phyloP scores from a whole-genome alignment of 2,888 invertebrate species.

The Poecilobothrus nobilitatus region DNA sequence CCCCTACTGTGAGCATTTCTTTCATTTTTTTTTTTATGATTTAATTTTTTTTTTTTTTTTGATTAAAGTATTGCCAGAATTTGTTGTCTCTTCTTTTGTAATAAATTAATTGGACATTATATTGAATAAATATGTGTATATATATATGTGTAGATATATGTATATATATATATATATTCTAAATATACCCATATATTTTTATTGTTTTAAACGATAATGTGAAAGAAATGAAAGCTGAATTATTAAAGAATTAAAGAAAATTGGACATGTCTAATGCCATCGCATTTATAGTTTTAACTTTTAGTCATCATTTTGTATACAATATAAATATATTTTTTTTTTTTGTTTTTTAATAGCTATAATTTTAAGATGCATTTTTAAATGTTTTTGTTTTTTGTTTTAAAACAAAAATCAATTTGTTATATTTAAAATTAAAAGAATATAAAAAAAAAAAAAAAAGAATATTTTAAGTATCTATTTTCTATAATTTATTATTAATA shows the following conservation, averaged over 20 bases:
- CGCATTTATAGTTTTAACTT: no score
- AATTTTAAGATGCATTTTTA: no score
- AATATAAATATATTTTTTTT: no score
- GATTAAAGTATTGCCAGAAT: not conserved
- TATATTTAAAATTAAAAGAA: no score
- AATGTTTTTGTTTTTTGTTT: no score
- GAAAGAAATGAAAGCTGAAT: not conserved
- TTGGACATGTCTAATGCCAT: no score
- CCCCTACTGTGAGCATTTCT: not conserved
- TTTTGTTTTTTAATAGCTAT: no score
- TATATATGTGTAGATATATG: not conserved
- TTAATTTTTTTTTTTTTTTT: not conserved
- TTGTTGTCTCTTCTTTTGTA: not conserved
- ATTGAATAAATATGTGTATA: no score
- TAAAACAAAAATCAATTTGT: no score
- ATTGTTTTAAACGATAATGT: not conserved
- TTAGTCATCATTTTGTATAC: no score
- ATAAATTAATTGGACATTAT: not conserved
- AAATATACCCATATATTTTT: not conserved
- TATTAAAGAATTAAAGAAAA: not conserved
- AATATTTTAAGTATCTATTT: not conserved
- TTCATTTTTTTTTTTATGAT: not conserved
- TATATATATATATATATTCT: not conserved
- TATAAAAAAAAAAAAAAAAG: not conserved
- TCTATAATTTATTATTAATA: not conserved